Base-by-base conservation (phyloP, 2,888 invertebrate species). In the Acholoe squamosa region DNA sequence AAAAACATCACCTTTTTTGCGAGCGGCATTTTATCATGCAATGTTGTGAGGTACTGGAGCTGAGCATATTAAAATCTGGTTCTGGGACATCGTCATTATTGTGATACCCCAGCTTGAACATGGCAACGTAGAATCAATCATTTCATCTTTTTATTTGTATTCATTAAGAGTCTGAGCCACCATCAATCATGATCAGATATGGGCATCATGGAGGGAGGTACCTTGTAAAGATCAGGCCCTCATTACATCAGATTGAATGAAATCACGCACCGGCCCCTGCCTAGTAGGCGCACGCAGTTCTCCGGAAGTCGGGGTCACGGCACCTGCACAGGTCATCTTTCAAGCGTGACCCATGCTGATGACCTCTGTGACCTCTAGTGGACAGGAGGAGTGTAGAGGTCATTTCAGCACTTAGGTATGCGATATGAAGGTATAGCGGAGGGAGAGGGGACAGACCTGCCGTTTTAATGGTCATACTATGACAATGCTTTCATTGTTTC, bases 251-350 rank as follows among this genome's bases (percentile, higher is more conserved):
- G 80, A 80, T 80, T 80, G 80, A 80, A 80, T 80, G 33, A 43
- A 80, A 80, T 52, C 86, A 86, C 56, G 86, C 25, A 86, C 25
- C 16, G 16, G 10, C 28, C 52, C 43, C 43, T 19, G 86, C 16
- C 84, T 5, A 71, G 7, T 34, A 33, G 43, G 43, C 33, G 43
- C 84, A 51, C 51, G 84, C 43, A 84, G 16, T 84, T 84, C 56
- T 51, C 54, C 86, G 86, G 86, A 86, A 86, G 86, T 86, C 0
- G 16, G 25, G 86, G 86, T 86, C 86, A 86, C 52, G 54, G 86
- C 86, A 86, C 86, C 86, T 86, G 86, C 86, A 54, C 52, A 86
- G 86, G 28, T 51, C 52, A 22, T 54, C 86, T 86, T 86, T 86
- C 54, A 54, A 54, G 86, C 86, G 86, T 86, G 86, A 86, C 86